A percentile compares a stretch with the other conserved stretches of the same genome.
These are phyloP conservation scores for Psammodynastes pulverulentus DNA, from an alignment of 2,113 vertebrate genomes.

Conservation along the genomic window DNA sequence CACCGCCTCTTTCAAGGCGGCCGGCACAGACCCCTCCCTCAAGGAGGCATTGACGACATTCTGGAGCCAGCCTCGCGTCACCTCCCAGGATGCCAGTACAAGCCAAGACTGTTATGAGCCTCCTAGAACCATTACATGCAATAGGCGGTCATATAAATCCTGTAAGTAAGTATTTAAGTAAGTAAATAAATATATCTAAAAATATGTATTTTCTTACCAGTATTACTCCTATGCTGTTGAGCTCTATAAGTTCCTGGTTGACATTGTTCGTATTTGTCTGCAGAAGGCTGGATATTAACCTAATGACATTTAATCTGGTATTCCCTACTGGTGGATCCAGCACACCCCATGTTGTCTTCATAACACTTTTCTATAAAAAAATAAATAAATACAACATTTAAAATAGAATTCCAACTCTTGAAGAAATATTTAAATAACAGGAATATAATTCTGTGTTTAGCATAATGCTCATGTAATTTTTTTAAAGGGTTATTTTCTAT, in stretches of 20 bases:
- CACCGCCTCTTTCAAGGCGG: too few species aligned
- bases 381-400: background rate
- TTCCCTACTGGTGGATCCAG: conserved; percentile 96
- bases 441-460: background rate
- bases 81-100: too few species aligned
- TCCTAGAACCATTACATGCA: background rate
- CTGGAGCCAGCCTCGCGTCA: too few species aligned
- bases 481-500: conserved; percentile 2
- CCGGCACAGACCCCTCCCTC: too few species aligned
- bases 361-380: conserved; percentile 81
- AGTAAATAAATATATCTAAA: background rate
- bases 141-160: background rate
- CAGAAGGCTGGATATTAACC: conserved; percentile 91
- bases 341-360: conserved; percentile 97
- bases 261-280: conserved; percentile 89
- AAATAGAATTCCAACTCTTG: background rate
- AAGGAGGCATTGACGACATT: too few species aligned
- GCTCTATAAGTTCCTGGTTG: conserved; percentile 90
- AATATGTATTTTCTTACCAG: conserved; percentile 76
- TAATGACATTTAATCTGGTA: conserved; percentile 90
- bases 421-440: background rate
- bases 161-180: background rate
- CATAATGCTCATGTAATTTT: fast-evolving
- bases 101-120: background rate
- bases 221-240: conserved; percentile 94